Evolutionary conservation across 2,888 invertebrate genomes (phyloP).

Genomic region (Antitype chi): DNA sequence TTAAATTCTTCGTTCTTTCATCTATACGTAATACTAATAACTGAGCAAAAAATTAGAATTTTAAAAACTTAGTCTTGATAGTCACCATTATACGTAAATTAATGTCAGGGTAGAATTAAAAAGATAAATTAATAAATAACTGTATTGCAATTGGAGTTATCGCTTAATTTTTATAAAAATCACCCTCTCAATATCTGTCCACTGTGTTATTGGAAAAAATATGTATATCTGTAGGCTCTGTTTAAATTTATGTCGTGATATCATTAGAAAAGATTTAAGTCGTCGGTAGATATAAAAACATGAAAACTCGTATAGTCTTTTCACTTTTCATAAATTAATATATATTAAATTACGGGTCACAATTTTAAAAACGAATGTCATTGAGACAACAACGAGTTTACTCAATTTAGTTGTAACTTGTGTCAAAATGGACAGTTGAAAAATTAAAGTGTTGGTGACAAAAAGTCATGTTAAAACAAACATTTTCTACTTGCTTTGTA

Average conservation of each 20-base stretch:
- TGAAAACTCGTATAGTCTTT: slow-evolving; percentile 42
- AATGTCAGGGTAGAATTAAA: slow-evolving; percentile 94
- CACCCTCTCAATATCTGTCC: slow-evolving; percentile 87
- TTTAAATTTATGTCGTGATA: slow-evolving; percentile 81
- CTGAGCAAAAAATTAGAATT: slow-evolving; percentile 85
- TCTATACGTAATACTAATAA: slow-evolving; percentile 80
- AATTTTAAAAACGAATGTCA: slow-evolving; percentile 35
- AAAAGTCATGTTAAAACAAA: slow-evolving; percentile 32
- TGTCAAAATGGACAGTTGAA: slow-evolving; percentile 37
- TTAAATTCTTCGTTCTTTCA: slow-evolving; percentile 68
- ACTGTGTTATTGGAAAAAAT: slow-evolving; percentile 79
- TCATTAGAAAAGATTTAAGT: slow-evolving; percentile 80
- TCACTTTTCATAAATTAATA: slow-evolving; percentile 45
- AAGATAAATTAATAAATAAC: slow-evolving; percentile 81
- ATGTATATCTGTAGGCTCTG: slow-evolving; percentile 70
- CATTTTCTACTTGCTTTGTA: slow-evolving; percentile 32
- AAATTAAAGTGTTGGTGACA: slow-evolving; percentile 14
- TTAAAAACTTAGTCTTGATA: slow-evolving; percentile 87
- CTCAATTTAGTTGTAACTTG: slow-evolving; percentile 34
- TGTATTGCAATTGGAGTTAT: slow-evolving; percentile 83
- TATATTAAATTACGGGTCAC: slow-evolving; percentile 43
- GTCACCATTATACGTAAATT: slow-evolving; percentile 96
- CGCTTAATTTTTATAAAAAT: slow-evolving; percentile 86
- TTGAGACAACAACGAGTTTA: slow-evolving; percentile 46
- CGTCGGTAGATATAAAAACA: slow-evolving; percentile 76